Evolutionary conservation across 2,888 invertebrate genomes (phyloP).

Genomic region (Leptopilina syphax): DNA sequence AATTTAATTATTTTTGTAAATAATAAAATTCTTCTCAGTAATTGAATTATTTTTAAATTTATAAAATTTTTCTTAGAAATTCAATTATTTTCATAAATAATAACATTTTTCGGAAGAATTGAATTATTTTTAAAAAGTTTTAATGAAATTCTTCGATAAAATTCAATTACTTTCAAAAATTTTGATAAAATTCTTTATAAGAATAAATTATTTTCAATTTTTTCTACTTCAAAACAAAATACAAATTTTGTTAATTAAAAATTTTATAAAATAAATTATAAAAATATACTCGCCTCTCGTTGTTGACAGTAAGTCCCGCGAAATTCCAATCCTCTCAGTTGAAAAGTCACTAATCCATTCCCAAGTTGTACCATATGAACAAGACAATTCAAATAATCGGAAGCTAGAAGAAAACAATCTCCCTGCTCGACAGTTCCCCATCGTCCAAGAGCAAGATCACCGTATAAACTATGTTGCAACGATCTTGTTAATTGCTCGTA

Average conservation of each 20-base stretch:
- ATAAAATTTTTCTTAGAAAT: too few relatives aligned
- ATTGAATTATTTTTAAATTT: too few relatives aligned
- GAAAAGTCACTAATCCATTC: slow-evolving; percentile 98
- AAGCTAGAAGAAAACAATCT: slow-evolving; percentile 98
- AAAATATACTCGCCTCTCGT: slow-evolving; percentile 80
- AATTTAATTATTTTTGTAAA: too few relatives aligned
- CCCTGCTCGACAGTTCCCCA: slow-evolving; percentile 99
- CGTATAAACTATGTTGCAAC: slow-evolving; percentile 95
- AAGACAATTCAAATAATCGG: slow-evolving; percentile 98
- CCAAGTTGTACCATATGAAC: slow-evolving; percentile 99
- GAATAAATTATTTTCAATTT: too few relatives aligned
- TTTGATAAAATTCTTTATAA: too few relatives aligned
- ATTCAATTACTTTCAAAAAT: too few relatives aligned
- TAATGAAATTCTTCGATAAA: too few relatives aligned
- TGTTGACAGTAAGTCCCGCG: slow-evolving; percentile 99
- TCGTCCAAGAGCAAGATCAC: slow-evolving; percentile 93
- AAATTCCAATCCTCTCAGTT: slow-evolving; percentile 97
- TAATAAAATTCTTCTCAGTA: too few relatives aligned
- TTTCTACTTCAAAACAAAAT: too few relatives aligned
- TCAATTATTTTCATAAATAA: too few relatives aligned
- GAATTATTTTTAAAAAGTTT: too few relatives aligned
- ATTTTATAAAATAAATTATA: background rate
- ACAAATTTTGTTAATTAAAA: background rate
- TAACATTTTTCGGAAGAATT: too few relatives aligned
- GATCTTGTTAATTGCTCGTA: slow-evolving; percentile 98